Evolutionary conservation across 2,113 vertebrate species (phyloP).

Genomic region (Callionymus lyra): DNA sequence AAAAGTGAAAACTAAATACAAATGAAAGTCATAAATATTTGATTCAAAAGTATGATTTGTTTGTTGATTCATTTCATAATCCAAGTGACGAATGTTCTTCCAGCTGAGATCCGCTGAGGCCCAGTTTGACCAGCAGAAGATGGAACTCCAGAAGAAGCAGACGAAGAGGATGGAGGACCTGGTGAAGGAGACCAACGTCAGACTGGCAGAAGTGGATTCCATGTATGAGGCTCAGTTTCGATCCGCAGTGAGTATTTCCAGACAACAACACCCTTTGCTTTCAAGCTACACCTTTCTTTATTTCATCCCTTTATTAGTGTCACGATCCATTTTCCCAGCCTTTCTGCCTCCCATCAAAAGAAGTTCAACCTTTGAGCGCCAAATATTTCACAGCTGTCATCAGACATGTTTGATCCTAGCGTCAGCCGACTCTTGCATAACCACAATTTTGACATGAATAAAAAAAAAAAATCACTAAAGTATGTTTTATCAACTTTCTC

Average conservation of each 20-base stretch:
- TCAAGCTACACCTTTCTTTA: neutral
- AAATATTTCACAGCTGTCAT: conserved; percentile 29
- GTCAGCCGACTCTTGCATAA: conserved; percentile 24
- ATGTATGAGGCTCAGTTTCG: conserved; percentile 73
- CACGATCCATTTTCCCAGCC: neutral
- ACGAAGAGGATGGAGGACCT: conserved; percentile 82
- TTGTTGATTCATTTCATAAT: too few relatives aligned
- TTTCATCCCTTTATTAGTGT: neutral
- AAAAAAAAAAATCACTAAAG: too few relatives aligned
- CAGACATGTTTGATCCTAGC: conserved; percentile 38
- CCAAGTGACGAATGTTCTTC: neutral
- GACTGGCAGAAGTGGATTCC: conserved; percentile 79
- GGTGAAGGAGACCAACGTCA: conserved; percentile 78
- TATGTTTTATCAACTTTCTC: too few relatives aligned
- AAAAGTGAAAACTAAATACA: too few relatives aligned
- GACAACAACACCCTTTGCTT: neutral
- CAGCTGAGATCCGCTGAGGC: conserved; percentile 78
- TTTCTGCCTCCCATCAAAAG: conserved; percentile 22
- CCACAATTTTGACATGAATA: conserved; percentile 3
- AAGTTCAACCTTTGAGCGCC: conserved; percentile 30
- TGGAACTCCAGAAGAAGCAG: conserved; percentile 80
- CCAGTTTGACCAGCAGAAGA: conserved; percentile 89
- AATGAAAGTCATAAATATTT: neutral
- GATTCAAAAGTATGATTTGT: neutral
- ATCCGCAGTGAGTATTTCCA: conserved; percentile 69